Conservation (phyloP, 2,113 vertebrate species). For the Corythornis vintsioides region DNA sequence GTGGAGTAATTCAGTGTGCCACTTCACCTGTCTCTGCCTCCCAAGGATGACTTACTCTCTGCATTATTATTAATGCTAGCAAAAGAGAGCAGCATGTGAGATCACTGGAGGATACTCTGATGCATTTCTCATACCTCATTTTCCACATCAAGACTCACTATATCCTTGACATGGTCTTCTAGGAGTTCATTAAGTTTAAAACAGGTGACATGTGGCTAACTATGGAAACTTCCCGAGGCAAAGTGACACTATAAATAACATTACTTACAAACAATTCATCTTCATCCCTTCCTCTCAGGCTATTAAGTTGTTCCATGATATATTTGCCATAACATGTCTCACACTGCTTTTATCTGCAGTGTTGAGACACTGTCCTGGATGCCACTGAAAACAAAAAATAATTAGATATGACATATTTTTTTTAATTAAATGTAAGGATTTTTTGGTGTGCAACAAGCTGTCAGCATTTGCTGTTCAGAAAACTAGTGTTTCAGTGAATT, state of each 20-base stretch:
- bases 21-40: slow-evolving; percentile 34
- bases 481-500: background rate
- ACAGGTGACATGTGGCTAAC: slow-evolving; percentile 9
- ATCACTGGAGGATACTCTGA: background rate
- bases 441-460: background rate
- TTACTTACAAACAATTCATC: slow-evolving; percentile 22
- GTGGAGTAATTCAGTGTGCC: background rate
- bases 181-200: slow-evolving; percentile 26
- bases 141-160: background rate
- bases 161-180: background rate
- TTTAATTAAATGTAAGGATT: background rate
- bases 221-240: background rate
- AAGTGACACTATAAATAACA: slow-evolving; percentile 44
- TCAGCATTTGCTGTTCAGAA: background rate
- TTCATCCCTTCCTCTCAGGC: background rate
- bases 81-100: background rate
- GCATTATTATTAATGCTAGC: background rate
- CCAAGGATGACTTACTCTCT: background rate
- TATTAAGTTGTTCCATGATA: background rate
- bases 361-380: background rate
- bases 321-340: background rate
- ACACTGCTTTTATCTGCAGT: background rate
- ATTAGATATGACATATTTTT: background rate
- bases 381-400: background rate
- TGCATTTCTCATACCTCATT: slow-evolving; percentile 15